Base-by-base conservation (phyloP, 1,140 invertebrate genomes). In the Diplogasteroides magnus region DNA sequence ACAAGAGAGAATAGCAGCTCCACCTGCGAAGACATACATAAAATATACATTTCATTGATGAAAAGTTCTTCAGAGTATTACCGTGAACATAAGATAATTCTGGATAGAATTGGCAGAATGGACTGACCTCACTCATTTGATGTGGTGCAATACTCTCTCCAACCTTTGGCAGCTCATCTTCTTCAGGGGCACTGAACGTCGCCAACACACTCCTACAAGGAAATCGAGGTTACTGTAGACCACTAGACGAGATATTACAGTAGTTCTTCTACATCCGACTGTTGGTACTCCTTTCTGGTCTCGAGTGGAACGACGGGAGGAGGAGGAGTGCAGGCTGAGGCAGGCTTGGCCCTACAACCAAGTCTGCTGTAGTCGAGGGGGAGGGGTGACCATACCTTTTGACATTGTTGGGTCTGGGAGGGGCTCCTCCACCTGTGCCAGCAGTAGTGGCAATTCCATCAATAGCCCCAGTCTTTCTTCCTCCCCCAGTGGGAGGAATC, bases 1-100 rank as follows among this genome's bases (percentile, higher is more conserved):
- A 66, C 64, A 15, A 56, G 64, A 14, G 2, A 2, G 37, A 66
- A 66, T 19, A 56, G 57, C 25, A 26, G 19, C 25, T 66, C 64
- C 25, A 66, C 37, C 37, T 66, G 64, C 48, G 25, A 2, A 57
- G 62, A 25, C 48, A 32, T 29, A 64, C 25, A 25, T 14, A 64
- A 37, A 64, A 64, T 64, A 29, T 37, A 19, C 48, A 29, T 3
- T 15, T 15, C n/a, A 32, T 37, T 64, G 31, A 32, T 13, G 15
- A 11, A 11, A 61, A 28, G 23, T n/a, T n/a, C n/a, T n/a, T n/a
- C n/a, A n/a, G n/a, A n/a, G n/a, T n/a, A n/a, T n/a, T n/a, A n/a
- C n/a, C n/a, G n/a, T n/a, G n/a, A n/a, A n/a, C n/a, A n/a, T n/a
- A n/a, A n/a, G n/a, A n/a, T n/a, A n/a, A n/a, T n/a, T n/a, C n/a